Conservation (phyloP, 2,888 invertebrate species). For the Eumacrocentrus americanus region DNA sequence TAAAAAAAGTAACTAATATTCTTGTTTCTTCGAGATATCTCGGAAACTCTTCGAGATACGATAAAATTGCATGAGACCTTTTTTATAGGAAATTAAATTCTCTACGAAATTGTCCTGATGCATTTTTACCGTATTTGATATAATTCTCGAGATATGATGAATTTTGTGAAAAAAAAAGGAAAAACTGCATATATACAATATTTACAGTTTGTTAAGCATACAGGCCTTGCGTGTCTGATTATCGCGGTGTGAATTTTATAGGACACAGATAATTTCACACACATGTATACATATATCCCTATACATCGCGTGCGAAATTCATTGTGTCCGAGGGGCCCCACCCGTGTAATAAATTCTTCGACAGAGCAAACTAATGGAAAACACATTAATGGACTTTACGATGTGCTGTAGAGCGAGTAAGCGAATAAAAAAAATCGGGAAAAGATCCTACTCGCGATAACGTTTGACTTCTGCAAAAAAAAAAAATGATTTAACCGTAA, state of each 20-base stretch:
- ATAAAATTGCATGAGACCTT: too few relatives aligned
- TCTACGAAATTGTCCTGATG: too few relatives aligned
- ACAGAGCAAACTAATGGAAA: not conserved
- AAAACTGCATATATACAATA: too few relatives aligned
- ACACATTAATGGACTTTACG: not conserved
- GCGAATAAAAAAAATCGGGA: not conserved
- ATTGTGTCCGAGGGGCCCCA: not conserved
- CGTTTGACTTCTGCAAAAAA: not conserved
- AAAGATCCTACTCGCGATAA: not conserved
- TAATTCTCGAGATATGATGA: too few relatives aligned
- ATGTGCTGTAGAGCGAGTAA: not conserved
- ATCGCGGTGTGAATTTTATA: conserved; percentile 1
- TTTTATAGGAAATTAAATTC: too few relatives aligned
- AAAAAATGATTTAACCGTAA: too few relatives aligned
- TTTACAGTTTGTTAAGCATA: not conserved
- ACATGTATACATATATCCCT: not conserved
- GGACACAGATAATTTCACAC: not conserved
- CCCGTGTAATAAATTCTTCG: not conserved
- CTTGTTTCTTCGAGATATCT: too few relatives aligned
- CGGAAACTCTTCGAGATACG: too few relatives aligned
- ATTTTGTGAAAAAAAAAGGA: too few relatives aligned
- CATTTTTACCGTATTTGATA: too few relatives aligned
- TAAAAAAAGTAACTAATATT: too few relatives aligned
- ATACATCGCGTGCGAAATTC: not conserved
- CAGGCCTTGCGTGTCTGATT: conserved; percentile 1